Evolutionary conservation across 2,888 invertebrate species (phyloP).

Genomic region (Myopa testacea): DNA sequence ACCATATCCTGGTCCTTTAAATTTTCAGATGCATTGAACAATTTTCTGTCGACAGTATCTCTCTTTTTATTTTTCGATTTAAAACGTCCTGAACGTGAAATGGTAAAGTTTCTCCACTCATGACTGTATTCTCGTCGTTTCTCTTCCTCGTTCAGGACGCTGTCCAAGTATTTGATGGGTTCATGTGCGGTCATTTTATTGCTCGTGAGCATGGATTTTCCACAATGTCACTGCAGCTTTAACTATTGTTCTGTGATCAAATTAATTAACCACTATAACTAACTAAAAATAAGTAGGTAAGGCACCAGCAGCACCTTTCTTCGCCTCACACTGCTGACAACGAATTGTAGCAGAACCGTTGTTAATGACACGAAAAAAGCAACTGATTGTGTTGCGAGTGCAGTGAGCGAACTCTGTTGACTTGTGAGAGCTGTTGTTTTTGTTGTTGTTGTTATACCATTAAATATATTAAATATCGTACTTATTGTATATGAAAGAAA

Average conservation of each 20-base stretch:
- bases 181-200: slow-evolving; percentile 61
- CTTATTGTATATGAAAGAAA: slow-evolving; percentile 15
- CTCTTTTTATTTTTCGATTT: slow-evolving; percentile 72
- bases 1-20: slow-evolving; percentile 31
- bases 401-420: slow-evolving; percentile 18
- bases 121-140: slow-evolving; percentile 64
- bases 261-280: slow-evolving; percentile 13
- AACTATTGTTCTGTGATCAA: not conserved
- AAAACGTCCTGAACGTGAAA: slow-evolving; percentile 74
- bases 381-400: slow-evolving; percentile 39
- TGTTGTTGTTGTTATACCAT: slow-evolving; percentile 13
- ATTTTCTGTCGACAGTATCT: slow-evolving; percentile 70
- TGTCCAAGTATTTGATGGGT: slow-evolving; percentile 65
- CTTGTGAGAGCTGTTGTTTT: slow-evolving; percentile 15
- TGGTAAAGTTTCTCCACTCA: slow-evolving; percentile 69
- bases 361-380: slow-evolving; percentile 41
- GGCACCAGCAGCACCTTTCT: too few relatives aligned
- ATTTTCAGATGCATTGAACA: slow-evolving; percentile 67
- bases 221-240: slow-evolving; percentile 11
- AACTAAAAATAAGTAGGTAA: not conserved
- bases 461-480: slow-evolving; percentile 28
- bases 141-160: slow-evolving; percentile 65
- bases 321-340: not conserved
- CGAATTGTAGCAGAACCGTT: slow-evolving; percentile 27
- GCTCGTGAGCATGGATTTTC: slow-evolving; percentile 47